These are phyloP conservation scores for Isurus oxyrinchus DNA, from an alignment of 2,113 vertebrate species.

Conservation along the genomic window DNA sequence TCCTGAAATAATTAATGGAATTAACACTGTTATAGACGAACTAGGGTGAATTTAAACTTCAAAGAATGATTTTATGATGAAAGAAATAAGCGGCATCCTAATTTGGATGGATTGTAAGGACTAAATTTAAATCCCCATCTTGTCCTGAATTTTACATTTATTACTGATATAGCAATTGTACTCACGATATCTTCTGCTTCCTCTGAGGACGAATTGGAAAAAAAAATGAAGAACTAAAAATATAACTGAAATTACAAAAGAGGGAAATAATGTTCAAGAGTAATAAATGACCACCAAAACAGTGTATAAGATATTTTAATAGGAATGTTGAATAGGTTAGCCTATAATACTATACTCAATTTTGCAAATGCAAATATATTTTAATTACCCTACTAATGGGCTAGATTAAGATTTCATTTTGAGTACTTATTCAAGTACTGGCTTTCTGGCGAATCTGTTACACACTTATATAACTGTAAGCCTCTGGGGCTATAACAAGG, in stretches of 20 bases:
- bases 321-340: not conserved
- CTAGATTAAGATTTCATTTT: not conserved
- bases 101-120: not conserved
- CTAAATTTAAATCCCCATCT: not conserved
- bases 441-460: not conserved
- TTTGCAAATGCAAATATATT: slow-evolving; percentile 21
- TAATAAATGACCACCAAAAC: not conserved
- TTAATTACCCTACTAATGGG: not conserved
- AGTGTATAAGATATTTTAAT: slow-evolving; percentile 15
- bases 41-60: not conserved
- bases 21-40: not conserved
- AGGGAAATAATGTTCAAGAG: not conserved
- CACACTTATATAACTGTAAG: not conserved
- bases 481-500: not conserved
- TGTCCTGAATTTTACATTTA: not conserved
- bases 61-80: not conserved
- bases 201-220: slow-evolving; percentile 12
- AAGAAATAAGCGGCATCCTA: not conserved
- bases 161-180: not conserved
- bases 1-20: slow-evolving; percentile 22
- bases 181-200: not conserved
- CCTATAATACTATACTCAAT: not conserved
- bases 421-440: too few relatives aligned
- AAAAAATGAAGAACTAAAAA: not conserved
- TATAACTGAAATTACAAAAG: slow-evolving; percentile 18